Evolutionary conservation across 2,888 invertebrate species (phyloP).

Genomic region (Troides aeacus): DNA sequence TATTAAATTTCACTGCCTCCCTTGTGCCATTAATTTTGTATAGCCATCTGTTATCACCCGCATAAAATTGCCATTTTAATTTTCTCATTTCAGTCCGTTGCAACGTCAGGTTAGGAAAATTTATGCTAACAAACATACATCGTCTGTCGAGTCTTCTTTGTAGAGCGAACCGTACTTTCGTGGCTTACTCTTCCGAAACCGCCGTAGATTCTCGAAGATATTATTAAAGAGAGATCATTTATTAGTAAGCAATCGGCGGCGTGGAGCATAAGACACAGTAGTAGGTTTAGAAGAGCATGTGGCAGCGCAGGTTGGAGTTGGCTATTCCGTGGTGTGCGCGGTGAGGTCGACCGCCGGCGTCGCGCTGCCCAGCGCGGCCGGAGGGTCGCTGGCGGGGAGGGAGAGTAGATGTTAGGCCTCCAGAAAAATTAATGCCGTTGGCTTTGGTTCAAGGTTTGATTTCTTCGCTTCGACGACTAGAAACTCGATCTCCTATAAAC

Average conservation of each 20-base stretch:
- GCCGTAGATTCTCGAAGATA: not conserved
- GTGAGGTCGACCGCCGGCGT: constrained; percentile 82
- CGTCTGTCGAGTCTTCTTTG: constrained; percentile 44
- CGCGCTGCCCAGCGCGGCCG: constrained; percentile 84
- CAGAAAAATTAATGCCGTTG: constrained; percentile 93
- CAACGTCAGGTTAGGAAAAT: constrained; percentile 52
- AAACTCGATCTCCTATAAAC: constrained; percentile 91
- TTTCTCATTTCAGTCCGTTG: constrained; percentile 59
- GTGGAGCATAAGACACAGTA: constrained; percentile 29
- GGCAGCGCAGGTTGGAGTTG: constrained; percentile 80
- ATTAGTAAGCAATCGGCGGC: not conserved
- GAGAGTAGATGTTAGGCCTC: constrained; percentile 95
- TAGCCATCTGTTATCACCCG: constrained; percentile 62
- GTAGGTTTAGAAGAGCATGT: constrained; percentile 76
- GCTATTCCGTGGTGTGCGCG: constrained; percentile 80
- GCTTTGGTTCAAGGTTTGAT: constrained; percentile 94
- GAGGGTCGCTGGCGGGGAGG: constrained; percentile 90
- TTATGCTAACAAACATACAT: constrained; percentile 38
- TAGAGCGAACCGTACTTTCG: constrained; percentile 47
- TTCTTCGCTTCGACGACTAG: constrained; percentile 95
- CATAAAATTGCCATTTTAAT: constrained; percentile 46
- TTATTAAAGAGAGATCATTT: not conserved
- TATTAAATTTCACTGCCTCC: constrained; percentile 62
- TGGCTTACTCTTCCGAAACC: constrained; percentile 12
- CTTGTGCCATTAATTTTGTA: constrained; percentile 72